These are phyloP conservation scores for Diploptera punctata DNA, from an alignment of 2,888 invertebrate genomes.

Conservation along the genomic window DNA sequence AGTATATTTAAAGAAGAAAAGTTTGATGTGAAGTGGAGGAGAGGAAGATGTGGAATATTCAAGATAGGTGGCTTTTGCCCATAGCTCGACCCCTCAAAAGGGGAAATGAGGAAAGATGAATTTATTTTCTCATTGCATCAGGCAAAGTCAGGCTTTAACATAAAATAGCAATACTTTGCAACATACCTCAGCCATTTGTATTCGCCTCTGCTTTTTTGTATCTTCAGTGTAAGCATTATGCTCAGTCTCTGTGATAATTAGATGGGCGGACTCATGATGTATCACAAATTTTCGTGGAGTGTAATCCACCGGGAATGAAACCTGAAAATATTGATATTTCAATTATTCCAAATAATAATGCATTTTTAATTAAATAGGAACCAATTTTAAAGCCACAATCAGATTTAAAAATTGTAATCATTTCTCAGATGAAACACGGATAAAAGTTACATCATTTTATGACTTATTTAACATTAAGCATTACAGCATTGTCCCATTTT, in stretches of 20 bases:
- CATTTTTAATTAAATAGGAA: no score
- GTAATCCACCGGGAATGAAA: constrained; percentile 90
- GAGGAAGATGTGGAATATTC: no score
- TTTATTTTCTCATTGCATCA: no score
- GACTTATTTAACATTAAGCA: no score
- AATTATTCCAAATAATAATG: no score
- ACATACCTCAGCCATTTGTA: constrained; percentile 89
- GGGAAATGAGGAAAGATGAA: no score
- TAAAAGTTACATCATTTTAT: background rate
- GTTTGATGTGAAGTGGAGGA: no score
- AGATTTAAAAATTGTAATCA: constrained; percentile 55
- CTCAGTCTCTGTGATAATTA: constrained; percentile 95
- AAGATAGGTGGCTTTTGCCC: no score
- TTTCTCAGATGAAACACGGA: constrained; percentile 69
- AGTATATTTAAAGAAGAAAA: background rate
- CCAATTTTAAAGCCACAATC: background rate
- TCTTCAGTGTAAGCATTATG: constrained; percentile 98
- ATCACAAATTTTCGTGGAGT: constrained; percentile 96
- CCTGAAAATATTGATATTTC: constrained; percentile 59
- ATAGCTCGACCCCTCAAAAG: no score
- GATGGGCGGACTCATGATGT: constrained; percentile 87
- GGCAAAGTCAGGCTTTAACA: no score
- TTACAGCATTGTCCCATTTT: no score
- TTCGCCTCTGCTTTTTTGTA: constrained; percentile 88
- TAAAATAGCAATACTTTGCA: background rate